Percentiles rank a stretch among this genome's conserved stretches.
These are phyloP conservation scores for Montipora cactus DNA, from an alignment of 64 coral and sea anemone species.

Conservation along the genomic window DNA sequence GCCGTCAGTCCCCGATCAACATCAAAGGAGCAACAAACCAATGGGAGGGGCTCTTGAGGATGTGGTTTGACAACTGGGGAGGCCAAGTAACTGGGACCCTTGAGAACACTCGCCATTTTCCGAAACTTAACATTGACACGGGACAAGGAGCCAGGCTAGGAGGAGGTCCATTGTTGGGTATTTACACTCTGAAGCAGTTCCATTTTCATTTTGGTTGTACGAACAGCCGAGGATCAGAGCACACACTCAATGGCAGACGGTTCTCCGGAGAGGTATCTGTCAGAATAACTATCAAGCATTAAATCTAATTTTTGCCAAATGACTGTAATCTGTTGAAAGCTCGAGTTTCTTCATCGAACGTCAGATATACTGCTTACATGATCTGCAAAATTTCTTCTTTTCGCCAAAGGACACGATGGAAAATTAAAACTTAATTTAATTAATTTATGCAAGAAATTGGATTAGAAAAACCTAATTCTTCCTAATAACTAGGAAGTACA, in stretches of 20 bases:
- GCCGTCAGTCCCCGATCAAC: conserved; percentile 14
- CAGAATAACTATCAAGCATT: background rate
- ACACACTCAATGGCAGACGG: background rate
- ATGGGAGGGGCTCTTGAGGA: background rate
- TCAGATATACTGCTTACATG: background rate
- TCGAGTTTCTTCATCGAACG: background rate
- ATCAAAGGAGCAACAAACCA: background rate
- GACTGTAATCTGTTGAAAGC: background rate
- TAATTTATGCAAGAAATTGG: background rate
- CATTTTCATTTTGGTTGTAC: conserved; percentile 45
- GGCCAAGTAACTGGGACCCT: no score
- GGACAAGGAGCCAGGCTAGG: background rate
- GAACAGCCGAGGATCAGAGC: conserved; percentile 14
- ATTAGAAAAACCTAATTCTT: no score
- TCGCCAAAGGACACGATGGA: background rate
- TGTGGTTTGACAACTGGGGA: conserved; percentile 1
- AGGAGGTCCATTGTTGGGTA: background rate
- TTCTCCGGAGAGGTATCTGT: background rate
- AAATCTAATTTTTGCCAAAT: background rate
- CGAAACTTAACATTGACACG: background rate
- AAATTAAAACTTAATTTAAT: background rate
- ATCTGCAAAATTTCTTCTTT: background rate
- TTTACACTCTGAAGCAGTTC: background rate
- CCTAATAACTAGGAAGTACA: no score
- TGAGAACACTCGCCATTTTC: conserved; percentile 7